phyloP scores from a whole-genome alignment of 2,797 vertebrate species.

The Pterois miles region DNA sequence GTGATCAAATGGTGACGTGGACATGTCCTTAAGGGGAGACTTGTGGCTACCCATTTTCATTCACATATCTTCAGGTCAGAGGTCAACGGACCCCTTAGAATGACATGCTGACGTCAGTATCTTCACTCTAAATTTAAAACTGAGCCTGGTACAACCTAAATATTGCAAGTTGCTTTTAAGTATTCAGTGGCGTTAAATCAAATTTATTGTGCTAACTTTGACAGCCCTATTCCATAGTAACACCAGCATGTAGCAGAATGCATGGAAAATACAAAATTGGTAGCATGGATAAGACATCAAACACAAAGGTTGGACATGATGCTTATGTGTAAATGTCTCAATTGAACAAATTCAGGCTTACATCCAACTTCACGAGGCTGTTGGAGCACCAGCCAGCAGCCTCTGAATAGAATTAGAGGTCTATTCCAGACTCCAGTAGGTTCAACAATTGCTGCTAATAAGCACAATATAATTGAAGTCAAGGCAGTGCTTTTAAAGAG shows the following conservation, averaged over 20 bases:
- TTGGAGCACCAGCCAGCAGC: not conserved
- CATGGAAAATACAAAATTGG: not conserved
- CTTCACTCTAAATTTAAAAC: too few relatives aligned
- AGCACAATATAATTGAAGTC: conserved; percentile 17
- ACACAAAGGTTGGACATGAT: not conserved
- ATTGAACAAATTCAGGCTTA: not conserved
- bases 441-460: conserved; percentile 21
- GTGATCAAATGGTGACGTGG: too few relatives aligned
- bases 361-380: not conserved
- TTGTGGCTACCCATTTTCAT: too few relatives aligned
- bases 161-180: too few relatives aligned
- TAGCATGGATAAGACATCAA: not conserved
- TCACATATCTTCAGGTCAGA: too few relatives aligned
- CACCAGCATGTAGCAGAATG: not conserved
- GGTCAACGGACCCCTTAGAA: too few relatives aligned
- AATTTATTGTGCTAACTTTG: too few relatives aligned
- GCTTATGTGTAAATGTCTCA: not conserved
- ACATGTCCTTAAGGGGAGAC: too few relatives aligned
- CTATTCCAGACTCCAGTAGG: not conserved
- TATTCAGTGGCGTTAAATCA: too few relatives aligned
- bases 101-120: too few relatives aligned
- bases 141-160: too few relatives aligned
- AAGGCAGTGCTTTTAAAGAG: conserved; percentile 40
- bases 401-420: not conserved
- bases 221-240: not conserved